These are phyloP conservation scores for Monodelphis domestica DNA, from an alignment of 2,797 vertebrate species.

Conservation along the genomic window DNA sequence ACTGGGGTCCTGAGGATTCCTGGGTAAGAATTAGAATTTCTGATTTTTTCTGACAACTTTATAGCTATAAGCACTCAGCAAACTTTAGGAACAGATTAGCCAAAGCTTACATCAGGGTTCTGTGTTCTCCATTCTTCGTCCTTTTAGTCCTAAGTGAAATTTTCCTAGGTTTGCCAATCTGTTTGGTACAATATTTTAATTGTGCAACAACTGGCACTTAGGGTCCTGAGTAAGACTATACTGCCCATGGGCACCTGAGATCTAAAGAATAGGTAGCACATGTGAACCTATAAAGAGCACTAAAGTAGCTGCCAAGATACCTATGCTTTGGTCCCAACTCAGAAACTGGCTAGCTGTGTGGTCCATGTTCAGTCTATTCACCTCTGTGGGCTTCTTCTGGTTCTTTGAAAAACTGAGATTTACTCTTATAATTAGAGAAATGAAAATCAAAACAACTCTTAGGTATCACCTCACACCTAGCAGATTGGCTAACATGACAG, in stretches of 20 bases:
- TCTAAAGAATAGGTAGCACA: background rate
- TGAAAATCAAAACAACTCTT: too few species aligned
- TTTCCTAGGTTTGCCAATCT: background rate
- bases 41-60: background rate
- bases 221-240: background rate
- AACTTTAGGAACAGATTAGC: background rate
- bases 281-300: background rate
- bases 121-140: background rate
- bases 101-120: background rate
- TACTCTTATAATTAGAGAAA: too few species aligned
- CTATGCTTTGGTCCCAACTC: background rate
- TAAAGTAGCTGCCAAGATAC: background rate
- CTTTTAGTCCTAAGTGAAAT: background rate
- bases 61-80: background rate
- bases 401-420: background rate
- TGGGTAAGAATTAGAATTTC: conserved; percentile 25
- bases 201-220: background rate
- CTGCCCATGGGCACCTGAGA: background rate
- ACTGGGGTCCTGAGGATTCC: background rate
- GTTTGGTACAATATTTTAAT: background rate
- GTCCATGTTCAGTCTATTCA: background rate
- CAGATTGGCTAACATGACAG: too few species aligned
- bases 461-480: too few species aligned
- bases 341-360: background rate
- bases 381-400: background rate